Conservation (phyloP, 1,140 invertebrate genomes). For the Drosophila orosa region DNA sequence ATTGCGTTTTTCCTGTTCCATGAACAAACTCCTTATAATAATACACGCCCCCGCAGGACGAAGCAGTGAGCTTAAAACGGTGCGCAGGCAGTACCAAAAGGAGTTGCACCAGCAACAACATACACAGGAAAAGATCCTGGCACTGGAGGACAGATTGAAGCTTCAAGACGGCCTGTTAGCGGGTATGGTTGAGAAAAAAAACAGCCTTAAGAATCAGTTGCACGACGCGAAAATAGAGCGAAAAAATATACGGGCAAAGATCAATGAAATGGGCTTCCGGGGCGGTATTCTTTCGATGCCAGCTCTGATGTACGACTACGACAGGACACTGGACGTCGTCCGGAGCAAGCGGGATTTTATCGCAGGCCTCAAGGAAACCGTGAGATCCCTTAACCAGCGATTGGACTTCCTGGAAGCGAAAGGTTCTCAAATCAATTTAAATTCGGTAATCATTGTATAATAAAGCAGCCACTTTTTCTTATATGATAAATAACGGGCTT, state of each 20-base stretch:
- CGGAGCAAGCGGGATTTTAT: not conserved
- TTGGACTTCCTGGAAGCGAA: not conserved
- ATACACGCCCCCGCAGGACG: not conserved
- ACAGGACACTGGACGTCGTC: not conserved
- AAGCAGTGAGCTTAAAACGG: constrained; percentile 3
- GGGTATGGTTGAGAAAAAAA: not conserved
- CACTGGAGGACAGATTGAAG: not conserved
- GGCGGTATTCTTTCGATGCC: constrained; percentile 28
- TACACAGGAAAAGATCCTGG: constrained; percentile 1
- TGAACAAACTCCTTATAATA: not conserved
- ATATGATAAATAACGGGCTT: constrained; percentile 11
- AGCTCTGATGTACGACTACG: constrained; percentile 25
- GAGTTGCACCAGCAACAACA: constrained; percentile 8
- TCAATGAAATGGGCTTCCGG: not conserved
- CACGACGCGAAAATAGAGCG: not conserved
- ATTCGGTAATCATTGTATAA: not conserved
- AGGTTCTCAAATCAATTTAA: no score
- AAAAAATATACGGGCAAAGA: not conserved
- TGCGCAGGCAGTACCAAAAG: constrained; percentile 4
- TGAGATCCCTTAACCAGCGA: not conserved
- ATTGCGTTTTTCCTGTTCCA: not conserved
- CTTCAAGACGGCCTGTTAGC: not conserved
- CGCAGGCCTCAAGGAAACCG: not conserved
- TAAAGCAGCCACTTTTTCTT: not conserved
- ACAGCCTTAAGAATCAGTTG: not conserved